Evolutionary conservation across 2,888 invertebrate species (phyloP), one percentile per base, ranked within the genome.

Genomic region (Rosalia funebris): DNA sequence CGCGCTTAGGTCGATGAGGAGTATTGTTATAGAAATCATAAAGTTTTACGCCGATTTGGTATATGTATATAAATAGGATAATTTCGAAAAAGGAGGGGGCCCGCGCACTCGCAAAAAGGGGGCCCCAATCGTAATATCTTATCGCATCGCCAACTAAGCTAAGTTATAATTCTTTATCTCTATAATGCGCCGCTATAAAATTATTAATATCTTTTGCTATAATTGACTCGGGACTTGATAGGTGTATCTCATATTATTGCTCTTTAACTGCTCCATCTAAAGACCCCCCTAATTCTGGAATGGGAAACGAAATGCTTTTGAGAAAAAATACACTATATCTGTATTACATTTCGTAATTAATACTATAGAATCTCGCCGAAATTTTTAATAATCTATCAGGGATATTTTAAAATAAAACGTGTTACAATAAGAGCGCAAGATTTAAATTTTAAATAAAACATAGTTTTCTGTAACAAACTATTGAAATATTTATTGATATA

Each of bases 181-280:
- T 65, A 71, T 74, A 75, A 77, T 75, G 75, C 71, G 68, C 66
- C 65, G 77, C 74, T 69, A 75, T 81, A 80, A 81, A 81, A 79
- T 80, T 80, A 80, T 80, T 81, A 81, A 80, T 81, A 81, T 79
- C 80, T 76, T 71, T 68, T 69, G 72, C 71, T 73, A 75, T 75
- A 76, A 80, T 80, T 79, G 79, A 77, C 77, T 71, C 66, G 64
- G 65, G 69, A 71, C 72, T 72, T 76, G 77, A 79, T 79, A 79
- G 78, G 78, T 79, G 77, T 73, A 76, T 73, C 72, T 75, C 71
- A 72, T 73, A 77, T 79, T 79, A 78, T 74, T 72, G 73, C 72
- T 63, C 68, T 76, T 77, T 79, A 77, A 77, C 76, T 75, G 71
- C 57, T 46, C 39, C 52, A 41, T 50, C 39, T 16, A 56, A 20